phyloP scores from a whole-genome alignment of 2,113 vertebrate genomes.

The Motacilla tschutschensis region DNA sequence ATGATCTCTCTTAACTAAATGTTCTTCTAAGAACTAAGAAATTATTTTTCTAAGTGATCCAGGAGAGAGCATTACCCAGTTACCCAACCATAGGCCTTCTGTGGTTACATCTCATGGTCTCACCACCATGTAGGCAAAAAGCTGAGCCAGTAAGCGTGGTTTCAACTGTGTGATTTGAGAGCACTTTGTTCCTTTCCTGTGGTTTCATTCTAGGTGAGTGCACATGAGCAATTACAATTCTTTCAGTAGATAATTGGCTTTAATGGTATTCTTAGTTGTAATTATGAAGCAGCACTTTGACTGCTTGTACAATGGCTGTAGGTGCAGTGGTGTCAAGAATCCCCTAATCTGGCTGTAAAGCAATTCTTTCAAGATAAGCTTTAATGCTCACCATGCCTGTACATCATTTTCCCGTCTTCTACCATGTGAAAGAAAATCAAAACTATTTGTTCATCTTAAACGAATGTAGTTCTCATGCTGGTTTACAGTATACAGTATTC shows the following conservation, averaged over 20 bases:
- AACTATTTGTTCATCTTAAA: slow-evolving; percentile 24
- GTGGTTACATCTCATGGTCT: background rate
- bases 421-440: slow-evolving; percentile 38
- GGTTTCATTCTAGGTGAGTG: slow-evolving; percentile 42
- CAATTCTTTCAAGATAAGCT: slow-evolving; percentile 49
- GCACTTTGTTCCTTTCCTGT: background rate
- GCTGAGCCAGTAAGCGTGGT: background rate
- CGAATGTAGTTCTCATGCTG: background rate
- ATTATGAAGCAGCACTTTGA: slow-evolving; percentile 48
- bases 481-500: background rate
- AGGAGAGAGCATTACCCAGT: background rate
- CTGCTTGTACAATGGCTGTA: slow-evolving; percentile 39
- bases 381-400: slow-evolving; percentile 30
- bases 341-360: slow-evolving; percentile 54
- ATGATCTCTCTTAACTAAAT: background rate
- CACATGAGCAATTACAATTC: slow-evolving; percentile 41
- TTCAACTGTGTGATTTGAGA: background rate
- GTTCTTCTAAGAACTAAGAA: background rate
- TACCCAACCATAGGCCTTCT: background rate
- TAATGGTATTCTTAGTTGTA: slow-evolving; percentile 57
- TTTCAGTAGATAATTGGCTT: slow-evolving; percentile 42
- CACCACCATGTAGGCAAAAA: background rate
- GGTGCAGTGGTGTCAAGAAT: slow-evolving; percentile 47
- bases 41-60: background rate
- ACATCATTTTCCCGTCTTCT: slow-evolving; percentile 8